These are phyloP conservation scores for Portunus trituberculatus DNA, from an alignment of 1,140 invertebrate species.

Conservation along the genomic window DNA sequence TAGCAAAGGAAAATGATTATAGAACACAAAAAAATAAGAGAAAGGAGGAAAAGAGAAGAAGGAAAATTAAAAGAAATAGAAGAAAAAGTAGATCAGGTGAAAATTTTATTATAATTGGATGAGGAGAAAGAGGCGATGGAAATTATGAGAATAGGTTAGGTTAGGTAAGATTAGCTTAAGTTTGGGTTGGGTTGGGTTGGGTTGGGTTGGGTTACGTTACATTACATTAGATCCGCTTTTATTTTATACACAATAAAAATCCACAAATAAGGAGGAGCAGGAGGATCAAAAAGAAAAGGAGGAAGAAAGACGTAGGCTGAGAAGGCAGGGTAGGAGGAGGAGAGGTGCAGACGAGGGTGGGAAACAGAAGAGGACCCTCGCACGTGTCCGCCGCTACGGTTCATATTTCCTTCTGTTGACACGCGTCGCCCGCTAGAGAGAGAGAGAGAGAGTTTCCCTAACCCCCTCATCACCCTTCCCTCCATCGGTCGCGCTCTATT, in stretches of 20 bases:
- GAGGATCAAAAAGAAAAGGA: not conserved
- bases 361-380: not conserved
- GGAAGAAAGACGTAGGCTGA: not conserved
- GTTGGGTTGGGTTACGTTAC: too few relatives aligned
- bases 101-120: not conserved
- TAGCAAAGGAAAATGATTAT: too few relatives aligned
- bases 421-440: constrained; percentile 25
- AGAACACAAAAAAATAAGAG: too few relatives aligned
- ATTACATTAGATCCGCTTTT: too few relatives aligned
- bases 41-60: not conserved
- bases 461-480: not conserved
- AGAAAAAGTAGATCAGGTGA: not conserved
- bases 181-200: too few relatives aligned
- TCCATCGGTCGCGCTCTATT: constrained; percentile 27
- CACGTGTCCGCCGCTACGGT: constrained; percentile 53
- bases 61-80: not conserved
- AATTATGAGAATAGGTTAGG: too few relatives aligned
- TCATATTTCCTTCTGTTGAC: constrained; percentile 56
- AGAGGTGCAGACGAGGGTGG: not conserved
- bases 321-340: not conserved
- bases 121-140: not conserved
- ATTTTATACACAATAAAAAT: too few relatives aligned
- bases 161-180: too few relatives aligned
- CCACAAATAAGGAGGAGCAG: not conserved
- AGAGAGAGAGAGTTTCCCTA: not conserved